These are phyloP conservation scores for Strigamia crassipes DNA, from an alignment of 2,888 invertebrate species.

Conservation along the genomic window DNA sequence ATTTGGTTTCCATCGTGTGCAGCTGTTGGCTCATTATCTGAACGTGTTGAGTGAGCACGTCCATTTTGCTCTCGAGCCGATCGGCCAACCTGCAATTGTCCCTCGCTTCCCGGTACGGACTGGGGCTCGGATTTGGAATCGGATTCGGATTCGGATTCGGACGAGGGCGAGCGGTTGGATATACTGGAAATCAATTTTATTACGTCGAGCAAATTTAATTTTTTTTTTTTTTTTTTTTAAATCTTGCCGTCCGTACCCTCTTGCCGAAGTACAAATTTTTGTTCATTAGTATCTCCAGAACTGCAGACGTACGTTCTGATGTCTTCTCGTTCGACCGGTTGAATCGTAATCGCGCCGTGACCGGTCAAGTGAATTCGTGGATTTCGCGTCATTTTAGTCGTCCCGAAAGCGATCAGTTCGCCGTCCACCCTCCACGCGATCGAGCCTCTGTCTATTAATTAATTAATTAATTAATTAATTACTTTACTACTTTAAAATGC, in stretches of 20 bases:
- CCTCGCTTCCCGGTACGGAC: neutral
- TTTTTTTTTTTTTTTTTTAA: neutral
- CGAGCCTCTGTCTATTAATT: neutral
- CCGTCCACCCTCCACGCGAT: neutral
- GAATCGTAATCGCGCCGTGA: neutral
- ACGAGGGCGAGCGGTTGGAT: neutral
- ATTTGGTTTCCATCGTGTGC: neutral
- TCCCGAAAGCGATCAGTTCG: neutral
- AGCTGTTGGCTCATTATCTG: neutral
- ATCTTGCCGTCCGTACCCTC: neutral
- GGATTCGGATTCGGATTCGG: neutral
- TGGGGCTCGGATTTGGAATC: neutral
- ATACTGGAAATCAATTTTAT: neutral
- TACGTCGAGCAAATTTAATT: too few relatives aligned
- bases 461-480: neutral
- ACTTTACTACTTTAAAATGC: too few relatives aligned
- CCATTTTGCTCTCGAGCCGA: neutral
- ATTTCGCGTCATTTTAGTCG: neutral
- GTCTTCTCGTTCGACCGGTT: neutral
- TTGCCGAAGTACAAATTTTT: neutral
- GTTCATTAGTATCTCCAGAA: neutral
- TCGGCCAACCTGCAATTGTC: neutral
- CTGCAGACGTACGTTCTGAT: constrained; percentile 14
- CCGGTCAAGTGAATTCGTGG: neutral
- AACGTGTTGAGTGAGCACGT: neutral